Evolutionary conservation across 2,888 invertebrate species (phyloP), one percentile per base, ranked within the genome.

Genomic region (Trachelus stipa): DNA sequence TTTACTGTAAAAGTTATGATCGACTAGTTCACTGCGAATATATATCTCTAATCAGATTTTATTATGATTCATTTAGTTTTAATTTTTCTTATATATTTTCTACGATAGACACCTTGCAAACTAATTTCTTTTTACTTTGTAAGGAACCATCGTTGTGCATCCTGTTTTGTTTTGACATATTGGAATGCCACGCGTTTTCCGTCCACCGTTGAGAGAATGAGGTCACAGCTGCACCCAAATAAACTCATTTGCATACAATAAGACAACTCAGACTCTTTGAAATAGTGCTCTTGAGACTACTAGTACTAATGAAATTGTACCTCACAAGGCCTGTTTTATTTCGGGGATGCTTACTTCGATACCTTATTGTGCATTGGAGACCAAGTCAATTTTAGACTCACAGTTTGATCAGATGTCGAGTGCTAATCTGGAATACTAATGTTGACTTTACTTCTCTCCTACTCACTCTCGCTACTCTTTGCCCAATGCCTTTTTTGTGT

Each of bases 151-250:
- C 23, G 56, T 56, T 56, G 23, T 56, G 56, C 56, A 56, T 56
- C 56, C 77, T 73, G 33, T 30, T 80, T 81, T 69, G 73, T 73
- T 34, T 74, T 76, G 76, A 71, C 40, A 69, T 69, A 77, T 76
- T 37, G 56, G 69, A 78, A 69, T 73, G 77, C 76, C 75, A 56
- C 76, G 40, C 56, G 73, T 69, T 76, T 76, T 83, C 76, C 81
- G 73, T 77, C 35, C 40, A 33, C 40, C 30, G 71, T 79, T 33
- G 77, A 56, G 73, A 76, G 80, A 85, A 85, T 76, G 80, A 83
- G 83, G 83, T 84, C 83, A 80, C 83, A 81, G 82, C 83, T 85
- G 83, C 79, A 79, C 79, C 81, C 81, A 79, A 84, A 84, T 83
- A 83, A 82, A 80, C 79, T 81, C 76, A 83, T 85, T 87, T 83